A percentile compares a stretch with the other conserved stretches of the same genome.
These are phyloP conservation scores for Andinoacara biseriatus DNA, from an alignment of 2,113 vertebrate genomes.

Conservation along the genomic window DNA sequence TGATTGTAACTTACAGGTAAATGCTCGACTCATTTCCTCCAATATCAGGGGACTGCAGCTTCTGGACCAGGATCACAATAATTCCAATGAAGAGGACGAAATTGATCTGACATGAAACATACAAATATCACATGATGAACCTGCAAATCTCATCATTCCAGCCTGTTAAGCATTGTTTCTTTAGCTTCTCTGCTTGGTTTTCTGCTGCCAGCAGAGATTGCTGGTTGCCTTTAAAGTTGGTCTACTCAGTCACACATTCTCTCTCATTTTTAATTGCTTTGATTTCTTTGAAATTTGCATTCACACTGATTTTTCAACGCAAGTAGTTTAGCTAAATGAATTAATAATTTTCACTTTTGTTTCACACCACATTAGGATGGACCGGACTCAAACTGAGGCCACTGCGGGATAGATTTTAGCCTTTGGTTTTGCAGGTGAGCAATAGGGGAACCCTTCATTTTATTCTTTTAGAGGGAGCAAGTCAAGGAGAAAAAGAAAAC, in stretches of 20 bases:
- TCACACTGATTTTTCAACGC: no score
- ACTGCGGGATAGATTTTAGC: background rate
- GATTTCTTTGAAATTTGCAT: background rate
- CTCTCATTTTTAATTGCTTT: background rate
- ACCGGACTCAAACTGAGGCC: background rate
- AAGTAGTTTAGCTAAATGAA: background rate
- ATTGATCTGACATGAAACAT: constrained; percentile 84
- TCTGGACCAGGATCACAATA: constrained; percentile 98
- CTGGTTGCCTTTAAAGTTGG: background rate
- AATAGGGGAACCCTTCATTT: background rate
- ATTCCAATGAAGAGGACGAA: constrained; percentile 97
- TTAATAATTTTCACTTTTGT: background rate
- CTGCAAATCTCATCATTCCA: background rate
- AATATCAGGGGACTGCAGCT: constrained; percentile 96
- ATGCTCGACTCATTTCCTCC: constrained; percentile 99
- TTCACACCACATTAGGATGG: background rate
- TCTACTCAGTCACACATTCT: background rate
- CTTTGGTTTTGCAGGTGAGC: background rate
- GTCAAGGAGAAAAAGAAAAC: background rate
- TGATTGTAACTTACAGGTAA: constrained; percentile 90
- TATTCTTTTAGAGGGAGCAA: background rate
- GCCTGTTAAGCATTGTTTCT: background rate
- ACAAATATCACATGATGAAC: background rate
- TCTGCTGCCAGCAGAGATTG: background rate
- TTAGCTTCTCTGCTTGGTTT: background rate